Evolutionary conservation across 2,113 vertebrate species (phyloP).

Genomic region (Myxocyprinus asiaticus): DNA sequence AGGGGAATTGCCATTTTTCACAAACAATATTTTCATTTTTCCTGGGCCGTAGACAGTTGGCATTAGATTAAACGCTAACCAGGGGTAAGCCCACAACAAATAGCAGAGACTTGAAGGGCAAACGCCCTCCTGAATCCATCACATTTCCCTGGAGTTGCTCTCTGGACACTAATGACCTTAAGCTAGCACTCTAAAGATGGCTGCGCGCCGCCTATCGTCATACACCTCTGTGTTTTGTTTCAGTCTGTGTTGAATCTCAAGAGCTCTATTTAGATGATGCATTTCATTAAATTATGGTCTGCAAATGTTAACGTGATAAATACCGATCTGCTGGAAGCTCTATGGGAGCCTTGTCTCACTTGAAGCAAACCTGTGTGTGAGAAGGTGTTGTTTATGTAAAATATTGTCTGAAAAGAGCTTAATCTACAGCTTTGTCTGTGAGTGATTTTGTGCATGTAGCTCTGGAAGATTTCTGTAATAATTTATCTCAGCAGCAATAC

Average conservation of each 20-base stretch:
- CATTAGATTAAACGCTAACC: constrained; percentile 78
- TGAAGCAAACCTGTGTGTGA: constrained; percentile 17
- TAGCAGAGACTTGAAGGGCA: constrained; percentile 76
- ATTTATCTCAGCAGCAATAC: background rate
- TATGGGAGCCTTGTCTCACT: background rate
- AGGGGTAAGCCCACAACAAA: constrained; percentile 73
- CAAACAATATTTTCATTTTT: constrained; percentile 76
- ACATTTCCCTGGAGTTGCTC: constrained; percentile 40
- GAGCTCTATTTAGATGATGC: constrained; percentile 26
- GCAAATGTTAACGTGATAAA: constrained; percentile 42
- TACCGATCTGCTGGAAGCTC: constrained; percentile 12
- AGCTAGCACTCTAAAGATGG: constrained; percentile 71
- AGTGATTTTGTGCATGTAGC: background rate
- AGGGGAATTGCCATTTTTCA: constrained; percentile 75
- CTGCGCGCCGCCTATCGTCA: constrained; percentile 33
- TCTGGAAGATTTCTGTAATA: background rate
- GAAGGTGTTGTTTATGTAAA: background rate
- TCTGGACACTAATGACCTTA: constrained; percentile 74
- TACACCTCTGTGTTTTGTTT: constrained; percentile 6
- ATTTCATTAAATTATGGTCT: constrained; percentile 36
- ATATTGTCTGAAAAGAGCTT: constrained; percentile 20
- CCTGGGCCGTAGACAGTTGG: constrained; percentile 71
- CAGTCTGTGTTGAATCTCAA: constrained; percentile 14
- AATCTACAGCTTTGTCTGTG: background rate
- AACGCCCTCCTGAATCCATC: constrained; percentile 78